phyloP scores from a whole-genome alignment of 2,113 vertebrate genomes.

The Peromyscus polionotus region DNA sequence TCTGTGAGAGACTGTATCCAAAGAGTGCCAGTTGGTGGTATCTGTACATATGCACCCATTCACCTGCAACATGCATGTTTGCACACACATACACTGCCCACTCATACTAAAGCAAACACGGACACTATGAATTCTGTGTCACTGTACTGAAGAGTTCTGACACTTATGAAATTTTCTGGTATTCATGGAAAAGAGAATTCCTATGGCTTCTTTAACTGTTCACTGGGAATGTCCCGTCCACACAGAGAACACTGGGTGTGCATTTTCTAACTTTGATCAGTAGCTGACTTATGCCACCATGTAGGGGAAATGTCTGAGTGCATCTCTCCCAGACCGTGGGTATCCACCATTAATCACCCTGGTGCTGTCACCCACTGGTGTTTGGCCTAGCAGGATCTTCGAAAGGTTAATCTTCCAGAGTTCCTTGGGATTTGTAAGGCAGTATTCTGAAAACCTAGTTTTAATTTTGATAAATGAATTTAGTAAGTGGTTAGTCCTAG shows the following conservation, averaged over 20 bases:
- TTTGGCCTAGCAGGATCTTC: conserved; percentile 9
- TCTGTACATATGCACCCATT: neutral
- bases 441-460: conserved; percentile 61
- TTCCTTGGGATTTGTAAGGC: conserved; percentile 65
- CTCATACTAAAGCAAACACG: neutral
- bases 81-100: neutral
- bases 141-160: neutral
- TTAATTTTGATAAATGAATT: conserved; percentile 79
- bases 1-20: neutral
- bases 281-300: neutral
- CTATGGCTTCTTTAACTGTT: neutral
- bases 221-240: neutral
- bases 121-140: neutral
- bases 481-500: conserved; percentile 62
- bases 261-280: conserved; percentile 43
- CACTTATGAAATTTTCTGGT: conserved; percentile 22
- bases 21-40: neutral
- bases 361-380: neutral
- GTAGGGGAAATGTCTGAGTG: neutral
- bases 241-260: neutral
- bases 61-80: neutral
- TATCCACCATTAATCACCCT: conserved; percentile 39
- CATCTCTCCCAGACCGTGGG: neutral
- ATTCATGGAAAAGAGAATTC: neutral
- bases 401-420: conserved; percentile 69